Conservation (phyloP, 1,140 invertebrate species). For the Ceratoteleas bidentatus region DNA sequence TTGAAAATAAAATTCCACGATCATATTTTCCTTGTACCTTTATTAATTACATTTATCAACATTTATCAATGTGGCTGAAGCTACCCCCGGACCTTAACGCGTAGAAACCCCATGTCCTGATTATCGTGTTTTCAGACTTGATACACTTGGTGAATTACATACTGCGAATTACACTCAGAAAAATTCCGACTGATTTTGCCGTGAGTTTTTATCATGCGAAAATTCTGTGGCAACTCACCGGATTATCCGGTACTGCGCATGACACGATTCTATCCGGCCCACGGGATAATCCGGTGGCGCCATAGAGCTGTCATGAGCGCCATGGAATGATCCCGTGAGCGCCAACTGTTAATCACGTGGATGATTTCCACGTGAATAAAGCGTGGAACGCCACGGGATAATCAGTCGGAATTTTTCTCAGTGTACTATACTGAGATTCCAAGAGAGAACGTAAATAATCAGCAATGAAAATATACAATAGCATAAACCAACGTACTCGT, state of each 20-base stretch:
- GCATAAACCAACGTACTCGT: constrained; percentile 31
- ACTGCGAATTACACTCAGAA: constrained; percentile 58
- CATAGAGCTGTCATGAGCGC: too few species aligned
- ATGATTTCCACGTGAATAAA: too few species aligned
- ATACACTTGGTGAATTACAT: constrained; percentile 46
- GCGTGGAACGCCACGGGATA: too few species aligned
- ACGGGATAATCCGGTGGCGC: too few species aligned
- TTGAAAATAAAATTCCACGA: constrained; percentile 36
- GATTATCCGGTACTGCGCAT: too few species aligned
- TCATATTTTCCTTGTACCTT: constrained; percentile 35
- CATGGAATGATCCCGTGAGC: too few species aligned
- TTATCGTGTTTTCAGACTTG: constrained; percentile 50
- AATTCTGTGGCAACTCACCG: too few species aligned
- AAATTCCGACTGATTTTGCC: too few species aligned
- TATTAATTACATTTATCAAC: constrained; percentile 57
- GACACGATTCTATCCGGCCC: too few species aligned
- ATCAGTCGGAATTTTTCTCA: too few species aligned
- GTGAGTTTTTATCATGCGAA: too few species aligned
- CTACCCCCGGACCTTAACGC: constrained; percentile 53
- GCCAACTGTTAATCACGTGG: too few species aligned
- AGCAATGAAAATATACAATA: constrained; percentile 39
- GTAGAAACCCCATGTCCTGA: constrained; percentile 40
- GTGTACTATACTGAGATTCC: constrained; percentile 61
- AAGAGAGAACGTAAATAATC: constrained; percentile 31
- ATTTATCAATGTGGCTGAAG: constrained; percentile 53